Conservation (phyloP, 2,113 vertebrate genomes). For the Promerops cafer region DNA sequence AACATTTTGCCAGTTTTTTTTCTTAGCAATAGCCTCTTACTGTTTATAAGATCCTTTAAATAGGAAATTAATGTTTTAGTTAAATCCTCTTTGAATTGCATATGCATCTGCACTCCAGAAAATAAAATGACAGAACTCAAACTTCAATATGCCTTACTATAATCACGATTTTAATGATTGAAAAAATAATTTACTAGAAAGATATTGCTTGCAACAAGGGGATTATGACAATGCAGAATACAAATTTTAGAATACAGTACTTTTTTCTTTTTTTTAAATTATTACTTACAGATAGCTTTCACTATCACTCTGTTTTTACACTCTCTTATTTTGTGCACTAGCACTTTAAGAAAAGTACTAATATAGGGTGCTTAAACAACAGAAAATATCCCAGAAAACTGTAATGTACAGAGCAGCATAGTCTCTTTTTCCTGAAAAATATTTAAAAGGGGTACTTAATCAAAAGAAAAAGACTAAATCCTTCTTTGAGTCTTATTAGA, state of each 20-base stretch:
- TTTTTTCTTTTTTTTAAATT: neutral
- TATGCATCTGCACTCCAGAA: neutral
- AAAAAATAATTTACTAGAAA: conserved; percentile 4
- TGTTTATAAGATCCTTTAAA: neutral
- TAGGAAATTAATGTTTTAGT: neutral
- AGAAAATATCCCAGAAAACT: neutral
- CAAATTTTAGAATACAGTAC: neutral
- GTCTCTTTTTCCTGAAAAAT: neutral
- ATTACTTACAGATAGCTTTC: neutral
- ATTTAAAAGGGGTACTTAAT: neutral
- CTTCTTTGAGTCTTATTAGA: neutral
- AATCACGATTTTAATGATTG: neutral
- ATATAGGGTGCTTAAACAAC: neutral
- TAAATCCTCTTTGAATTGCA: neutral
- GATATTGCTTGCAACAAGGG: neutral
- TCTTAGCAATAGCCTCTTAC: neutral
- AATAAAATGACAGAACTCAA: neutral
- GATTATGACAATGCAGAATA: neutral
- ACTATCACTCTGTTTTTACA: neutral
- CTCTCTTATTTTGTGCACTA: neutral
- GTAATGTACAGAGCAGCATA: neutral
- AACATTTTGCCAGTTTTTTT: neutral
- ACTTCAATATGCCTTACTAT: neutral
- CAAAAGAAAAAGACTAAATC: neutral
- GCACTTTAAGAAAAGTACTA: neutral